Conservation (phyloP, 2,797 vertebrate genomes). For the Sebastes vulpes region DNA sequence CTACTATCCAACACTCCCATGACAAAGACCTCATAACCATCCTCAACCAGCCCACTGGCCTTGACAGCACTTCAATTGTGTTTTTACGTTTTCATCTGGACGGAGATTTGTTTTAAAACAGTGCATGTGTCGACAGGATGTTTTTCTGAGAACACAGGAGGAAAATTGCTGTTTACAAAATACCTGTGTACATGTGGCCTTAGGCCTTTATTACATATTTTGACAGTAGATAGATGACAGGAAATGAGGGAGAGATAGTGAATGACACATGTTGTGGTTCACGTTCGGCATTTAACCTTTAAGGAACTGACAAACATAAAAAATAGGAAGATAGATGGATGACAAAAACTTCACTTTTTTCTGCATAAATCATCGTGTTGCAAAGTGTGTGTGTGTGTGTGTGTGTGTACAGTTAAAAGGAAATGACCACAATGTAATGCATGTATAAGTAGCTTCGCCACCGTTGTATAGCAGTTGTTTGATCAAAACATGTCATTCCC, state of each 20-base stretch:
- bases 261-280: not conserved
- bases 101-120: not conserved
- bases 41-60: too few relatives aligned
- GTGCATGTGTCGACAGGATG: not conserved
- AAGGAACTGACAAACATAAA: not conserved
- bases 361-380: not conserved
- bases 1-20: too few relatives aligned
- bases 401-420: not conserved
- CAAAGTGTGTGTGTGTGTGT: not conserved
- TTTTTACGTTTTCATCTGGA: not conserved
- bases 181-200: not conserved
- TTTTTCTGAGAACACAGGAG: not conserved
- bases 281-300: not conserved
- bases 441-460: conserved; percentile 39
- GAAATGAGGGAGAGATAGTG: not conserved
- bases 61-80: too few relatives aligned
- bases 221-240: not conserved
- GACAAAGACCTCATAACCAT: too few relatives aligned
- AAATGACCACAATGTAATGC: conserved; percentile 41
- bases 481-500: conserved; percentile 55
- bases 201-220: not conserved
- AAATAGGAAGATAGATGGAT: not conserved
- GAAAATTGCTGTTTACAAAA: not conserved
- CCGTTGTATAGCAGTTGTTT: conserved; percentile 33
- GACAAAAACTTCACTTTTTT: not conserved